Conservation (phyloP, 30 jellyfish, hydroid and myxozoan genomes). For the Cassiopea xamachana region DNA sequence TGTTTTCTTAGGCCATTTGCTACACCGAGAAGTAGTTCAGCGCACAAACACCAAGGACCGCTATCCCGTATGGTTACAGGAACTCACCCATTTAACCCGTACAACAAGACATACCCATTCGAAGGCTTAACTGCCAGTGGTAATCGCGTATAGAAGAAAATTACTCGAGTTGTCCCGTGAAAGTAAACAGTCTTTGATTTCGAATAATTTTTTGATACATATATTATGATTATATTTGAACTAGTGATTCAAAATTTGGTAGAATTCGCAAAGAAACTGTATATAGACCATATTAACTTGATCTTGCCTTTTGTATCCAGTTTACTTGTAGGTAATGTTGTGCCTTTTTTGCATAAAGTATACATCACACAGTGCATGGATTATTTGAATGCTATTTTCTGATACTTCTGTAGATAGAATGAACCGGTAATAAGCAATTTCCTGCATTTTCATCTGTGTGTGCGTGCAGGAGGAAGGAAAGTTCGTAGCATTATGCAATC, state of each 20-base stretch:
- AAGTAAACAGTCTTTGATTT: not conserved
- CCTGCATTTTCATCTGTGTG: no score
- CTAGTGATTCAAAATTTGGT: not conserved
- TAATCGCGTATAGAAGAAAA: conserved; percentile 26
- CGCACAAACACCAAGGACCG: conserved; percentile 83
- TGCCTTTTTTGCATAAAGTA: not conserved
- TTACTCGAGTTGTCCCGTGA: not conserved
- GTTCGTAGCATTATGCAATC: no score
- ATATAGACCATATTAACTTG: not conserved
- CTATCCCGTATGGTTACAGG: conserved; percentile 83
- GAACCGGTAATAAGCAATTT: no score
- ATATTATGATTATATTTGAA: not conserved
- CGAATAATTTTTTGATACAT: not conserved
- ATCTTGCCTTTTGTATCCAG: not conserved
- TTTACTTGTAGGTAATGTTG: not conserved
- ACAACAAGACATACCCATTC: conserved; percentile 64
- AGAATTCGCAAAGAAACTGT: not conserved
- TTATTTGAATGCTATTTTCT: no score
- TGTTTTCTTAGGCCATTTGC: conserved; percentile 49
- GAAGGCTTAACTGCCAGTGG: conserved; percentile 81
- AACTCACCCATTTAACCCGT: conserved; percentile 93
- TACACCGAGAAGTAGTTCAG: conserved; percentile 51
- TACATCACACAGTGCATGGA: not conserved
- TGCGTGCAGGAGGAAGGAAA: no score
- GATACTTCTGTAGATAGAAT: no score